phyloP scores from a whole-genome alignment of 2,797 vertebrate species.

The Ciconia nigra region DNA sequence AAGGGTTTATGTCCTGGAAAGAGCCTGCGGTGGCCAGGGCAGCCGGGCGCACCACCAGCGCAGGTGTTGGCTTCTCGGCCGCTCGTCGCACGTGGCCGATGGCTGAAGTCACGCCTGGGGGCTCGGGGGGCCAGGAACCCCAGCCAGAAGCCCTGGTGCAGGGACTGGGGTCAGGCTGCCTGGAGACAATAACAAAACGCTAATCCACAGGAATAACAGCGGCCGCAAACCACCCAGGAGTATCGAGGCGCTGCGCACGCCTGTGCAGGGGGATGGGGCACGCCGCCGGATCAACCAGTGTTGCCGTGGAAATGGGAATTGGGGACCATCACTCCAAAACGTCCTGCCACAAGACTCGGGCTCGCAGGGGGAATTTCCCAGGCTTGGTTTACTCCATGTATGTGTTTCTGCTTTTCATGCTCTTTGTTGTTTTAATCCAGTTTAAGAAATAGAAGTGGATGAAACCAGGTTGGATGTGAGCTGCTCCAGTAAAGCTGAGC shows the following conservation, averaged over 20 bases:
- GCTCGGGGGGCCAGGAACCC: accelerated
- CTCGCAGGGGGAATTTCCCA: neutral
- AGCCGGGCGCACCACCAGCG: accelerated
- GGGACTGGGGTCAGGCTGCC: neutral
- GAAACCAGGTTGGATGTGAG: neutral
- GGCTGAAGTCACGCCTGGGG: neutral
- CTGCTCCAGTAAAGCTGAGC: neutral
- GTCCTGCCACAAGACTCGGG: accelerated
- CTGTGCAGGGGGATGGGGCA: neutral
- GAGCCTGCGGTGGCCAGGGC: neutral
- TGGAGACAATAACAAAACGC: neutral
- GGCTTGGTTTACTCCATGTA: neutral
- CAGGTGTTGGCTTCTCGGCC: neutral
- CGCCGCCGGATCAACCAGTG: neutral
- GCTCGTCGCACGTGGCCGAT: neutral
- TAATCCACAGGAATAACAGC: neutral
- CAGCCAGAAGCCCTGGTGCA: neutral
- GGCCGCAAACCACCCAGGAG: neutral
- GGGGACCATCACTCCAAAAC: neutral
- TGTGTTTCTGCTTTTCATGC: neutral
- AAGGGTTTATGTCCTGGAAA: neutral
- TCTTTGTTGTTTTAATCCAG: neutral
- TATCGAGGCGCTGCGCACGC: accelerated
- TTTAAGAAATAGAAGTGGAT: neutral
- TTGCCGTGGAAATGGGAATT: accelerated